phyloP scores from a whole-genome alignment of 2,888 invertebrate species.

The Unio delphinus region DNA sequence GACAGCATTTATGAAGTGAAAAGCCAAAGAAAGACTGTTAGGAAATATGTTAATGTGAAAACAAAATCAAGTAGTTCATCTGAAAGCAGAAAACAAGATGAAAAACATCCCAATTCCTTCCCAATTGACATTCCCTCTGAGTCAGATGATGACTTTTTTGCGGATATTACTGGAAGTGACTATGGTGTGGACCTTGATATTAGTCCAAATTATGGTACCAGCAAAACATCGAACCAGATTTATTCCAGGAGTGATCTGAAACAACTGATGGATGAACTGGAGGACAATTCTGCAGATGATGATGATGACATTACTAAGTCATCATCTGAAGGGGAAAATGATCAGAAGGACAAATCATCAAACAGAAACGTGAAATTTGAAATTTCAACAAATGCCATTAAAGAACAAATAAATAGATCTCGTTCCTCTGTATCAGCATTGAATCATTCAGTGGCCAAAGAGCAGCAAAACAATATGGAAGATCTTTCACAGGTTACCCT shows the following conservation, averaged over 20 bases:
- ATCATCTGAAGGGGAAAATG: too few relatives aligned
- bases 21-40: not conserved
- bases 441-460: not conserved
- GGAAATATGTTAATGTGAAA: not conserved
- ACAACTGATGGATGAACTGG: too few relatives aligned
- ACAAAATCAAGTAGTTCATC: not conserved
- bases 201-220: too few relatives aligned
- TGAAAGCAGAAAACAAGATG: conserved; percentile 8
- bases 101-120: not conserved
- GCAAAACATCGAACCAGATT: too few relatives aligned
- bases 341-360: too few relatives aligned
- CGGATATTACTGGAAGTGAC: too few relatives aligned
- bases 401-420: not conserved
- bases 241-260: too few relatives aligned
- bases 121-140: too few relatives aligned
- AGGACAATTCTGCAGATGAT: too few relatives aligned
- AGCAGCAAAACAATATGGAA: not conserved
- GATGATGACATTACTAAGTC: not conserved
- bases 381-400: too few relatives aligned
- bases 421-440: not conserved
- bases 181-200: not conserved
- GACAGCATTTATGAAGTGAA: conserved; percentile 4
- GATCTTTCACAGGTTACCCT: conserved; percentile 22
- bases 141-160: too few relatives aligned
- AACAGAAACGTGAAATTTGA: too few relatives aligned